phyloP scores from a whole-genome alignment of 2,113 vertebrate genomes.

The Salvelinus sp. region DNA sequence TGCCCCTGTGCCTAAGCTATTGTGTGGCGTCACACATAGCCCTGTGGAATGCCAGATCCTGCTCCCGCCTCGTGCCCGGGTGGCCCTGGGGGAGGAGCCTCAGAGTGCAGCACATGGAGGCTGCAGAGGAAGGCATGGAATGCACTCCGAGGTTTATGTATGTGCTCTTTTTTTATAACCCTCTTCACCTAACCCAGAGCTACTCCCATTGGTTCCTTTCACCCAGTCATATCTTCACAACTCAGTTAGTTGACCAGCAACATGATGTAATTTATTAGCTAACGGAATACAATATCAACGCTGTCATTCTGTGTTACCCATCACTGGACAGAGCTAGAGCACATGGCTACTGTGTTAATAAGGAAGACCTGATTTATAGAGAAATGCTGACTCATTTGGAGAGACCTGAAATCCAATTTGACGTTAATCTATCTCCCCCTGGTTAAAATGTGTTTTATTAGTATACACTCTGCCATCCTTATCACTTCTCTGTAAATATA shows the following conservation, averaged over 20 bases:
- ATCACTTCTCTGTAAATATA: slow-evolving; percentile 54
- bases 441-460: slow-evolving; percentile 48
- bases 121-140: slow-evolving; percentile 32
- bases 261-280: slow-evolving; percentile 48
- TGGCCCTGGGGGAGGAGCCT: slow-evolving; percentile 50
- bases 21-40: slow-evolving; percentile 63
- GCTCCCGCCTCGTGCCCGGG: slow-evolving; percentile 45
- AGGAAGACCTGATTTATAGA: slow-evolving; percentile 6
- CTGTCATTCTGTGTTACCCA: slow-evolving; percentile 10
- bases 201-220: slow-evolving; percentile 11
- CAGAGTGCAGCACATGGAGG: slow-evolving; percentile 43
- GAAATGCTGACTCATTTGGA: slow-evolving; percentile 33
- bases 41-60: slow-evolving; percentile 59
- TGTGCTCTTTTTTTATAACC: background rate
- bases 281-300: slow-evolving; percentile 37
- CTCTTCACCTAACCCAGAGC: slow-evolving; percentile 4
- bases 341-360: background rate
- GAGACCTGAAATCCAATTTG: slow-evolving; percentile 47
- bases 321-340: slow-evolving; percentile 20
- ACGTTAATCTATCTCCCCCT: slow-evolving; percentile 31
- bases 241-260: slow-evolving; percentile 21
- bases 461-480: slow-evolving; percentile 39
- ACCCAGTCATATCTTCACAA: slow-evolving; percentile 15
- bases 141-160: slow-evolving; percentile 29
- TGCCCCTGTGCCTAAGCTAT: slow-evolving; percentile 24